Conservation (phyloP, 2,888 invertebrate species). For the Liodrosophila aerea region DNA sequence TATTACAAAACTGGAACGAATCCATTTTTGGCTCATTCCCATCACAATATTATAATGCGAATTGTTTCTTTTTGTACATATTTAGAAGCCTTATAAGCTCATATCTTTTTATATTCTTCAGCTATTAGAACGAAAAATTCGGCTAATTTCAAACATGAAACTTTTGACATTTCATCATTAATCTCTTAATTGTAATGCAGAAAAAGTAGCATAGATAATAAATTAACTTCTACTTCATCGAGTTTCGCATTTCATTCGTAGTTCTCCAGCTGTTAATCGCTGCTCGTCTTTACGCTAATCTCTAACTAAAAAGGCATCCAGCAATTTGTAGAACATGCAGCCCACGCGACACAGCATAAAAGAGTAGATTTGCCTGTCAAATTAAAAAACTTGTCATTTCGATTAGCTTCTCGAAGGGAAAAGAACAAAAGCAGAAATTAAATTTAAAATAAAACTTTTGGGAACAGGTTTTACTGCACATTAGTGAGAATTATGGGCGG, state of each 20-base stretch:
- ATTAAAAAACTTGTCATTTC: slow-evolving; percentile 70
- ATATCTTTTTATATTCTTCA: background rate
- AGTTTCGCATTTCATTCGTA: slow-evolving; percentile 10
- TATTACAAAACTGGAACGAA: too few species aligned
- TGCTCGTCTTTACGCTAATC: slow-evolving; percentile 21
- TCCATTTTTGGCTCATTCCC: too few species aligned
- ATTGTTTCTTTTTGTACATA: background rate
- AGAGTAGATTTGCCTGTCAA: slow-evolving; percentile 36
- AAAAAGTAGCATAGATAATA: slow-evolving; percentile 13
- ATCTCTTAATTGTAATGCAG: slow-evolving; percentile 24
- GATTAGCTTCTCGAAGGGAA: slow-evolving; percentile 53
- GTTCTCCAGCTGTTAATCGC: slow-evolving; percentile 18
- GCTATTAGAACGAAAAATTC: background rate
- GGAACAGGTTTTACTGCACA: slow-evolving; percentile 48
- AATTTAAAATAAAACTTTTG: slow-evolving; percentile 10
- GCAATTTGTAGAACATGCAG: slow-evolving; percentile 58
- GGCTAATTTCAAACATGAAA: slow-evolving; percentile 20
- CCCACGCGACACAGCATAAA: slow-evolving; percentile 53
- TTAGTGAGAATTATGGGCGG: slow-evolving; percentile 57
- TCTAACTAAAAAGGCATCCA: slow-evolving; percentile 37
- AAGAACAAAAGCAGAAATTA: slow-evolving; percentile 32
- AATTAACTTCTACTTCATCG: slow-evolving; percentile 15
- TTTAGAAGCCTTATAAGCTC: slow-evolving; percentile 1
- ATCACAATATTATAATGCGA: too few species aligned
- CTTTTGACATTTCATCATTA: slow-evolving; percentile 33